Base-by-base conservation (phyloP, 2,888 invertebrate species). In the Aplocera efformata region DNA sequence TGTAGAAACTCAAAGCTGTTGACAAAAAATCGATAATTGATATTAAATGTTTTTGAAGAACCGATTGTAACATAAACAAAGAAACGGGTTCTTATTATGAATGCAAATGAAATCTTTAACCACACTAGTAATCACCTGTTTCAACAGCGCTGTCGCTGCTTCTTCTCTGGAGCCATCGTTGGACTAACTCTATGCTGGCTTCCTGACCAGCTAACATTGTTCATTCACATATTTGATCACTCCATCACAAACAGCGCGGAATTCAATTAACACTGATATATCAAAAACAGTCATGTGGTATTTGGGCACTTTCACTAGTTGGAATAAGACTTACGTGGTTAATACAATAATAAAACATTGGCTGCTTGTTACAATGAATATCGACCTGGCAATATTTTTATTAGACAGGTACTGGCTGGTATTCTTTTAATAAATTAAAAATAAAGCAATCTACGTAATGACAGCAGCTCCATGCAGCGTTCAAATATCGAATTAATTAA, bases 401-500 rank as follows among this genome's bases (percentile, higher is more conserved):
- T 51, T n/a, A n/a, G n/a, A n/a, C n/a, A 52, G 56, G 42, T 51
- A 63, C 52, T 50, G 54, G 54, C 49, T 52, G 47, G 54, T 31
- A 44, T 37, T 26, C 20, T 42, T 50, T 50, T 46, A 52, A 46
- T 48, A 52, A 54, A 45, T 49, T 46, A 47, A 46, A 56, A 57
- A 56, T 56, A 56, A 54, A 56, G 51, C 53, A 52, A 58, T 52
- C 60, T 32, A 56, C 54, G 50, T 44, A 68, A 67, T 74, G 77
- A 76, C 79, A 75, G 67, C 79, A 75, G 67, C 66, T 63, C 72
- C 62, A 67, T 67, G 59, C 70, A 58, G 70, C 67, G 77, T 77
- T 79, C 81, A 74, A 79, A 82, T 79, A 78, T 79, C 75, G 75
- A 79, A 81, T 81, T 83, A 81, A 83, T 83, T 79, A 77, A 79